phyloP scores from a whole-genome alignment of 1,140 invertebrate species.

The Thaumatotibia leucotreta region DNA sequence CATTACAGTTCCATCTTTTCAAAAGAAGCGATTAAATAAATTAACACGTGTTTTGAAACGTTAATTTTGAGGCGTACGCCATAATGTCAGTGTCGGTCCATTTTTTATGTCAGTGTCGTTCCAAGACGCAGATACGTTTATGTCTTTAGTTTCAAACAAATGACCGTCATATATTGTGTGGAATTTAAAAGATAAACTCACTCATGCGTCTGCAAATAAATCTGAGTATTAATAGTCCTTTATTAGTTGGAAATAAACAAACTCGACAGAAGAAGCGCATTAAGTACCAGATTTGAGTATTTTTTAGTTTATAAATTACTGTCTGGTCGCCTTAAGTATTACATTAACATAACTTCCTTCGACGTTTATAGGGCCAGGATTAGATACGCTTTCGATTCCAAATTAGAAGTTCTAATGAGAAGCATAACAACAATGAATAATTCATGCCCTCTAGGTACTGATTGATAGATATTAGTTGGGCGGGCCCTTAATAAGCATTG shows the following conservation, averaged over 20 bases:
- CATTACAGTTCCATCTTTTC: constrained; percentile 16
- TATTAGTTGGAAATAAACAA: constrained; percentile 2
- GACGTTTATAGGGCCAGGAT: constrained; percentile 13
- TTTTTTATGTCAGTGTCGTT: constrained; percentile 6
- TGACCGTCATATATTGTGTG: constrained; percentile 3
- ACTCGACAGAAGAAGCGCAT: background rate
- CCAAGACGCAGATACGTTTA: background rate
- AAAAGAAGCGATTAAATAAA: constrained; percentile 11
- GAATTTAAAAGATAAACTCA: background rate
- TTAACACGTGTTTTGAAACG: constrained; percentile 14
- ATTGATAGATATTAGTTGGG: constrained; percentile 21
- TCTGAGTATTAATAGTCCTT: background rate
- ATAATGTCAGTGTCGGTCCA: constrained; percentile 3
- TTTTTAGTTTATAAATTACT: background rate
- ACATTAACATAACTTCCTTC: constrained; percentile 10
- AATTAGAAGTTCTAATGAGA: constrained; percentile 29
- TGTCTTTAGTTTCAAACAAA: constrained; percentile 3
- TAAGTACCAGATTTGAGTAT: background rate
- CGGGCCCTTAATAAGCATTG: constrained; percentile 15
- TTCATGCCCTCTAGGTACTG: constrained; percentile 25
- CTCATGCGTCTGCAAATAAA: background rate
- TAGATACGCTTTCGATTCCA: constrained; percentile 32
- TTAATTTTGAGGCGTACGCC: background rate
- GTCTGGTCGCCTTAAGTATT: background rate
- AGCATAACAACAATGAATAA: constrained; percentile 32